phyloP scores from a whole-genome alignment of 2,797 vertebrate species.

The Phrynocephalus forsythii region DNA sequence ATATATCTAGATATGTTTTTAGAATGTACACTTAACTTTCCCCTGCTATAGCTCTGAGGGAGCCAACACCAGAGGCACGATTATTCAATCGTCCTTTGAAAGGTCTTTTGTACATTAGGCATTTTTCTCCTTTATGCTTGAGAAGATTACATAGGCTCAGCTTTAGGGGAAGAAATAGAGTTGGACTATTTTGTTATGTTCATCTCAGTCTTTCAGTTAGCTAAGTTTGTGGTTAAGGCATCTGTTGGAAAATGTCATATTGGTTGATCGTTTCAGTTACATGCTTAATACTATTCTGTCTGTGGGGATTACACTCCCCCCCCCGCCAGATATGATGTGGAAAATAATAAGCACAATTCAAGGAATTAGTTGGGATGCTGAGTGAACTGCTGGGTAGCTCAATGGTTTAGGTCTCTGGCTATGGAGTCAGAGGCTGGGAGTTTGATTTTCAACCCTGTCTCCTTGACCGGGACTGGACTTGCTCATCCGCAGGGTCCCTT shows the following conservation, averaged over 20 bases:
- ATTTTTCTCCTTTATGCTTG: slow-evolving; percentile 36
- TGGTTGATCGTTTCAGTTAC: slow-evolving; percentile 34
- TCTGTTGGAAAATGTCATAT: slow-evolving; percentile 42
- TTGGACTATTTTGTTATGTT: slow-evolving; percentile 33
- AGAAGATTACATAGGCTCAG: slow-evolving; percentile 30
- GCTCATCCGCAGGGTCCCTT: too few species aligned
- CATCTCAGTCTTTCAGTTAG: slow-evolving; percentile 45
- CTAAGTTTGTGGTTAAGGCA: slow-evolving; percentile 42
- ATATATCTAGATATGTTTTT: neutral
- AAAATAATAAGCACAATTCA: slow-evolving; percentile 42
- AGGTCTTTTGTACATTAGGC: slow-evolving; percentile 28
- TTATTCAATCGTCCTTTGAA: slow-evolving; percentile 38
- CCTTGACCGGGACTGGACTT: too few species aligned
- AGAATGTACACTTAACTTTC: slow-evolving; percentile 11
- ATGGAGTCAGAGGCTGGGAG: too few species aligned
- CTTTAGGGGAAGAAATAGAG: slow-evolving; percentile 32
- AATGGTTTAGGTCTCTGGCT: too few species aligned
- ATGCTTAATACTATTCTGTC: slow-evolving; percentile 34
- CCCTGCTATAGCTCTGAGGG: slow-evolving; percentile 16
- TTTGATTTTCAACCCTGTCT: too few species aligned
- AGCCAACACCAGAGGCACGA: slow-evolving; percentile 17
- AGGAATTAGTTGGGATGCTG: slow-evolving; percentile 12
- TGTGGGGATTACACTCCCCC: slow-evolving; percentile 23
- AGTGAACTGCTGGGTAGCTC: neutral
- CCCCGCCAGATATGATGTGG: slow-evolving; percentile 17